Base-by-base conservation (phyloP, 2,113 vertebrate genomes). In the Pachyramphus minor region DNA sequence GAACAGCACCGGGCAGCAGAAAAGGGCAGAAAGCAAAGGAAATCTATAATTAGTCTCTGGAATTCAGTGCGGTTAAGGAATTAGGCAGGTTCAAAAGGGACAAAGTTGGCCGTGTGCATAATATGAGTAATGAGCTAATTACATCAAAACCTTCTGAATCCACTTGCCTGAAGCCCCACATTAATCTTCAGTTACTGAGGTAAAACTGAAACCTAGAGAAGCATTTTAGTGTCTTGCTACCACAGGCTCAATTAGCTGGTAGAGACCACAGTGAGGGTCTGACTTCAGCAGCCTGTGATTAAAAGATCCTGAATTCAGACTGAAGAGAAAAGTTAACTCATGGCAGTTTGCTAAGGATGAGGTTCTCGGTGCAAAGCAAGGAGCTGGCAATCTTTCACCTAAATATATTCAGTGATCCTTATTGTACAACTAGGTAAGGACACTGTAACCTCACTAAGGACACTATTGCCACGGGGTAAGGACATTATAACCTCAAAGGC, bases 1-100 rank as follows among this genome's bases (percentile, higher is more conserved):
- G 20, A 41, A 62, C 1, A 6, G 4, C 5, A 39, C 9, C 4
- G 11, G 18, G 10, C 1, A 4, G 21, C 5, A 59, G 52, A 3
- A 68, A 63, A 69, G 74, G 41, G 69, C 35, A 50, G 53, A 47
- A 52, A 67, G 74, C n/a, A 73, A 56, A 60, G 67, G 50, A 66
- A 71, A 59, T 1, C 0, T 21, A 1, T 11, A 33, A 83, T 71
- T n/a, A 66, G 41, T 6, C 55, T 13, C 35, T 15, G 66, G 60
- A 50, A 72, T 75, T 81, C 63, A 9, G 53, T 18, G 33, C 4
- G 7, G 67, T 37, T 24, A 53, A 47, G 49, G 53, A 90, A 76
- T 81, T 25, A 58, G 28, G 19, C 28, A 24, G 31, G 31, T 59
- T 81, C 49, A 69, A 80, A 84, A 41, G 73, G 72, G 35, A 83